A percentile compares a stretch with the other conserved stretches of the same genome.
Conservation (phyloP, 2,113 vertebrate genomes). For the Pagrus major region DNA sequence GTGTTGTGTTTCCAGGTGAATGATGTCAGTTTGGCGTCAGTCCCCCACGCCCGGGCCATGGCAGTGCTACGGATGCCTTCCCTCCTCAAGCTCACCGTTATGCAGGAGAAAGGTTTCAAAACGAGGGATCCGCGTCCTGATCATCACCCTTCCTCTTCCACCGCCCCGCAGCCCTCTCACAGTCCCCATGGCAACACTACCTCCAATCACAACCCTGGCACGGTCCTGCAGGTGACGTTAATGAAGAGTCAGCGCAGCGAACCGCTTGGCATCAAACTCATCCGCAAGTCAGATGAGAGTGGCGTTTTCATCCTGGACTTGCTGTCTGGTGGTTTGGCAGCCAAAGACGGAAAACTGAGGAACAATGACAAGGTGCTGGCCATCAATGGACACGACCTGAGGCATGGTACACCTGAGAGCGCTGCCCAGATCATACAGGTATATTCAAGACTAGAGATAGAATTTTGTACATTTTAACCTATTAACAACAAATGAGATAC, state of each 20-base stretch:
- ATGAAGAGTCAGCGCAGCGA: constrained; percentile 89
- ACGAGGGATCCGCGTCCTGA: constrained; percentile 69
- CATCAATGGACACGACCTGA: constrained; percentile 93
- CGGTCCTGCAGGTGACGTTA: constrained; percentile 89
- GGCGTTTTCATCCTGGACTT: constrained; percentile 94
- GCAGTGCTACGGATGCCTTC: constrained; percentile 85
- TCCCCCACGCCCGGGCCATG: constrained; percentile 89
- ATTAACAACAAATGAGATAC: neutral
- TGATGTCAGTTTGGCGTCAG: constrained; percentile 89
- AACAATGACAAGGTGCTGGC: constrained; percentile 93
- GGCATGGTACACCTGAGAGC: constrained; percentile 92
- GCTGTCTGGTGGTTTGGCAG: constrained; percentile 90
- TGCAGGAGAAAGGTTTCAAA: constrained; percentile 95
- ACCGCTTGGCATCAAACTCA: constrained; percentile 92
- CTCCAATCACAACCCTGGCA: constrained; percentile 68
- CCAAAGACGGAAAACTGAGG: constrained; percentile 90
- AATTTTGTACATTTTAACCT: neutral
- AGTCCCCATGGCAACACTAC: constrained; percentile 51
- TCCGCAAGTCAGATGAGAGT: constrained; percentile 90
- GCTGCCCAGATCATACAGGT: constrained; percentile 97
- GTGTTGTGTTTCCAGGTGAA: constrained; percentile 85
- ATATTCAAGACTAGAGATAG: constrained; percentile 1
- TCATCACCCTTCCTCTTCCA: constrained; percentile 68
- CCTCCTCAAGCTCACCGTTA: constrained; percentile 87
- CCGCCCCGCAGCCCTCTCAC: constrained; percentile 63